Evolutionary conservation across 1,140 invertebrate genomes (phyloP), one percentile per base, ranked within the genome.

Genomic region (Eubasilissa regina): DNA sequence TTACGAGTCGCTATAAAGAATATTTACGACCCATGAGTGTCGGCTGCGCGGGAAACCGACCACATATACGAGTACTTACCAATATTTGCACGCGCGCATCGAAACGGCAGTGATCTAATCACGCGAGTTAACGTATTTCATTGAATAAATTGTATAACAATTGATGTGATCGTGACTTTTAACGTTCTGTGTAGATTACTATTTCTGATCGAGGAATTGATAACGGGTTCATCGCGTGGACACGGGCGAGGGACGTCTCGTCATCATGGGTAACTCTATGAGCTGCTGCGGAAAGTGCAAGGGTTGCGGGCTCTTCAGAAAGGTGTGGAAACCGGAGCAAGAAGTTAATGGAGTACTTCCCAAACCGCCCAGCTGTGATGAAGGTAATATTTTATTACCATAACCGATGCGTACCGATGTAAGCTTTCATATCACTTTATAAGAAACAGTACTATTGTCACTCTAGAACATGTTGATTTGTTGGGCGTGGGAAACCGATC

Each of bases 251-350:
- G 53, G 43, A 53, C 13, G 13, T 47, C 17, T 73, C 8, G 60
- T 13, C 53, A 58, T 19, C n/a, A 79, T 79, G 78, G 78, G 78
- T 21, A 80, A 76, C 43, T 56, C 9, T n/a, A 58, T 80, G 48
- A 72, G 79, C 12, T 68, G 68, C 44, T 70, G 74, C n/a, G 72
- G 72, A 15, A 78, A 48, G 44, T 81, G 79, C 48, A 76, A 72
- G 43, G 15, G 47, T 4, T 81, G 80, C 47, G 51, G 21, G 0
- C 58, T 72, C 51, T 81, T 81, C 72, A 74, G 77, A 77, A 75
- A 81, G 60, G 72, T 78, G 13, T 81, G 80, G 80, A 81, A 79
- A 51, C 76, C 76, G 25, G 62, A 75, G 11, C 72, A 75, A 4
- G 73, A 70, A 10, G 0, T 7, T 19, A 25, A 48, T 48, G 58